Evolutionary conservation across 92 coral and sea anemone genomes (phyloP), one percentile per base, ranked within the genome.

Genomic region (Ricordea florida): DNA sequence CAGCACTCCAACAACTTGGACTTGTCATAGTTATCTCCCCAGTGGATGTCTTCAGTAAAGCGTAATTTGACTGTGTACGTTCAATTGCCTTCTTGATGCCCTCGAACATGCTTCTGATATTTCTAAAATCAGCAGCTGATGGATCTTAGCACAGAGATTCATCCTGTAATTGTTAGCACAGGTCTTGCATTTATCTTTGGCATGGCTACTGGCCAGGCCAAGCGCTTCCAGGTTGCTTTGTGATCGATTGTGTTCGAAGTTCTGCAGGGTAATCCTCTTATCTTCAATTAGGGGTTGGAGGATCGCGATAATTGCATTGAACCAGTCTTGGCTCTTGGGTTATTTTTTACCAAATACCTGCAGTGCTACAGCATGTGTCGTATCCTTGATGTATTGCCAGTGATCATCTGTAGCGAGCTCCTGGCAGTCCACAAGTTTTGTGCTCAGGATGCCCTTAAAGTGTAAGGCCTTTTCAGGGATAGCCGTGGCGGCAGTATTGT

Each of bases 61-160:
- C 53, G 32, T 20, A 32, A 25, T 71, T 71, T 26, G 46, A 9
- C 25, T 10, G 31, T 2, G 79, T 71, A 24, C 73, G 86, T 9
- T 81, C 82, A 2, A 52, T 16, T 41, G 82, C 82, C 18, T 28
- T 58, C 55, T 72, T 81, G 62, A 81, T 81, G 74, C 74, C 66
- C 4, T 72, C 82, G 43, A 74, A 81, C 87, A 81, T 78, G 21
- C 27, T 69, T 28, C 28, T 59, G 44, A 26, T 27, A 33, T 70
- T 55, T 18, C 78, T 66, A 26, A 29, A 16, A 32, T 53, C 78
- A 18, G 78, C 66, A 27, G 78, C 78, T 14, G 40, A n/a, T 70
- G 78, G 29, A 70, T n/a, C n/a, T n/a, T n/a, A n/a, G n/a, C n/a
- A n/a, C n/a, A n/a, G n/a, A n/a, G n/a, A n/a, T n/a, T n/a, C n/a